Base-by-base conservation (phyloP, 2,888 invertebrate genomes). In the Apomyelois bistriatella region DNA sequence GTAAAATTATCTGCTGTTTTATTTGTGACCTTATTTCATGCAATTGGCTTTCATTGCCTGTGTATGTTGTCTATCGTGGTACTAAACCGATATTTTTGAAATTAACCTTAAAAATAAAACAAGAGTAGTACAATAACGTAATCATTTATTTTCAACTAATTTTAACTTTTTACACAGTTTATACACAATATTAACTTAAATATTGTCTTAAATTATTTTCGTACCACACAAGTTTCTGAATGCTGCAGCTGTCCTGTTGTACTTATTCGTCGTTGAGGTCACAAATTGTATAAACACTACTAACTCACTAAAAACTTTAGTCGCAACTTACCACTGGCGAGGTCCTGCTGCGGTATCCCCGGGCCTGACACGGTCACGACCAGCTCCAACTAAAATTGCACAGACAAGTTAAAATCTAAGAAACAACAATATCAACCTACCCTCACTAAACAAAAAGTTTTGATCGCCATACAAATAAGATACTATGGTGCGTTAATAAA, bases 281-380 rank as follows among this genome's bases (percentile, higher is more conserved):
- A 52, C 55, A 57, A 7, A 60, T 65, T 22, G 22, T 53, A 59
- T 59, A 62, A 69, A 58, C 79, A 84, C 81, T 81, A 84, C 72
- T 72, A 76, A 79, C 75, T 73, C 83, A 87, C 82, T 81, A 85
- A 74, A 69, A 76, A 77, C 74, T 64, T 73, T 78, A 84, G 78
- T 72, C 80, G 76, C 58, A 76, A 89, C 88, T 88, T 88, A 89
- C 89, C 88, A 75, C 81, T 66, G 74, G 60, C 46, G 67, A 46
- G 3, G 46, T 8, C 4, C 32, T 46, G 32, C 46, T 54, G 56
- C 17, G 62, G 54, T 55, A 53, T 17, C 57, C 52, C 57, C 54
- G 56, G 58, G 13, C 37, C 5, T 13, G 8, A 38, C 13, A 38
- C 13, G 37, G 10, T n/a, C 60, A 42, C 61, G 61, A 48, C 55